These are phyloP conservation scores for Acanthopagrus latus DNA, from an alignment of 2,797 vertebrate genomes.

Conservation along the genomic window DNA sequence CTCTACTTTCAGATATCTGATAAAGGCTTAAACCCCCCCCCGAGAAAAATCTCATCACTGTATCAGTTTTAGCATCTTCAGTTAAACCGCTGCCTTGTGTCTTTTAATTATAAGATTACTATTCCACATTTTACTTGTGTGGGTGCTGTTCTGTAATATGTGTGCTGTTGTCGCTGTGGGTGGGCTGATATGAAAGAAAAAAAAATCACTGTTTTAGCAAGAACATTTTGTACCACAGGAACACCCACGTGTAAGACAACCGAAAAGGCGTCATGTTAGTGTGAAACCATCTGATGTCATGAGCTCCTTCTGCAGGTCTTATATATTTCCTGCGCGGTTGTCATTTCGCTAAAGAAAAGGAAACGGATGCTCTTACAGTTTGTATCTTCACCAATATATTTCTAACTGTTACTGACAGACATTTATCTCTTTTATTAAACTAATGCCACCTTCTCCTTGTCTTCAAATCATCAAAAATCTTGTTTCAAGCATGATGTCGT, in stretches of 20 bases:
- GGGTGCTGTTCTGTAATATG: constrained; percentile 4
- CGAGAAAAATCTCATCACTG: neutral
- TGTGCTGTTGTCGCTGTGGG: neutral
- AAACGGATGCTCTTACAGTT: neutral
- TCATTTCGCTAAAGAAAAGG: neutral
- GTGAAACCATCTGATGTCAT: neutral
- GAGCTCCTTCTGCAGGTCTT: neutral
- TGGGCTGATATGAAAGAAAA: constrained; percentile 1
- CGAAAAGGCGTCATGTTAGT: constrained; percentile 1
- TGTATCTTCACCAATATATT: neutral
- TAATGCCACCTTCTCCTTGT: neutral
- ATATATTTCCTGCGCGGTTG: neutral
- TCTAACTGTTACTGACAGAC: no score
- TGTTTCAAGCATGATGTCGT: neutral
- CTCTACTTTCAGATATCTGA: neutral
- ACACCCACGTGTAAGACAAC: constrained; percentile 29
- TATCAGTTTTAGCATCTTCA: neutral
- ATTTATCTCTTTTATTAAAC: neutral
- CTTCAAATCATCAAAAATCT: neutral
- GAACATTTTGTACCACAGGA: constrained; percentile 32
- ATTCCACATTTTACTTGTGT: neutral
- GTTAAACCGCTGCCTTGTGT: neutral
- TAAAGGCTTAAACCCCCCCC: neutral
- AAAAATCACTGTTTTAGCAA: neutral
- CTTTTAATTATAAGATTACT: no score